Percentiles rank a stretch among this genome's conserved stretches.
Evolutionary conservation across 2,888 invertebrate genomes (phyloP).

Genomic region (Plutella xylostella): DNA sequence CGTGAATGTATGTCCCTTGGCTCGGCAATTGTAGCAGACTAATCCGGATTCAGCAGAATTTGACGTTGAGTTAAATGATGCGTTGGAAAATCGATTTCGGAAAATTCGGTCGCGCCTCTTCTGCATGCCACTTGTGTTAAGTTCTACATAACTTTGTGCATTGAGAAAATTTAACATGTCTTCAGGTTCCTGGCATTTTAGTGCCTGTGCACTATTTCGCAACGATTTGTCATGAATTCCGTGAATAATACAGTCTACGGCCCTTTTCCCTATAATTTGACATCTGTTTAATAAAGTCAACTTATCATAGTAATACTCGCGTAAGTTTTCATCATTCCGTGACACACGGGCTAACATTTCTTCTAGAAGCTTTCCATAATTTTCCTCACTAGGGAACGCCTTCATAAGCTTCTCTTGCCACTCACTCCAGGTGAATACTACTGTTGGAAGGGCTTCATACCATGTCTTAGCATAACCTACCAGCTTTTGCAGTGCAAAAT

Average conservation of each 20-base stretch:
- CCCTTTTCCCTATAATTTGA: conserved; percentile 9
- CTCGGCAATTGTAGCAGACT: too few relatives aligned
- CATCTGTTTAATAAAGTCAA: conserved; percentile 5
- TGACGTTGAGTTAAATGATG: too few relatives aligned
- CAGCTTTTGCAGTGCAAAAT: background rate
- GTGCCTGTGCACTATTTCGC: conserved; percentile 8
- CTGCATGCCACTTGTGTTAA: too few relatives aligned
- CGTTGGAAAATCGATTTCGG: too few relatives aligned
- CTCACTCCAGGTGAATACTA: background rate
- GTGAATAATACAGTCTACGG: conserved; percentile 10
- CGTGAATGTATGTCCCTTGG: too few relatives aligned
- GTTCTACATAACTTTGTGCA: background rate
- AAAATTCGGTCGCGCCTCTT: too few relatives aligned
- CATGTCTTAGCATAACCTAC: background rate
- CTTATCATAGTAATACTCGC: conserved; percentile 4
- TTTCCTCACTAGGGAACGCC: conserved; percentile 7
- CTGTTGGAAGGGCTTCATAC: background rate
- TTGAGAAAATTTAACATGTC: conserved; percentile 7
- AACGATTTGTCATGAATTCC: conserved; percentile 9
- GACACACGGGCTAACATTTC: conserved; percentile 6
- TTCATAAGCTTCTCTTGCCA: background rate
- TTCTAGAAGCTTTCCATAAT: conserved; percentile 2
- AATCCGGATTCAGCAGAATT: too few relatives aligned
- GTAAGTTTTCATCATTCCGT: background rate
- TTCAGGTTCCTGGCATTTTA: conserved; percentile 8